Evolutionary conservation across 2,113 vertebrate species (phyloP).

Genomic region (Corythornis vintsioides): DNA sequence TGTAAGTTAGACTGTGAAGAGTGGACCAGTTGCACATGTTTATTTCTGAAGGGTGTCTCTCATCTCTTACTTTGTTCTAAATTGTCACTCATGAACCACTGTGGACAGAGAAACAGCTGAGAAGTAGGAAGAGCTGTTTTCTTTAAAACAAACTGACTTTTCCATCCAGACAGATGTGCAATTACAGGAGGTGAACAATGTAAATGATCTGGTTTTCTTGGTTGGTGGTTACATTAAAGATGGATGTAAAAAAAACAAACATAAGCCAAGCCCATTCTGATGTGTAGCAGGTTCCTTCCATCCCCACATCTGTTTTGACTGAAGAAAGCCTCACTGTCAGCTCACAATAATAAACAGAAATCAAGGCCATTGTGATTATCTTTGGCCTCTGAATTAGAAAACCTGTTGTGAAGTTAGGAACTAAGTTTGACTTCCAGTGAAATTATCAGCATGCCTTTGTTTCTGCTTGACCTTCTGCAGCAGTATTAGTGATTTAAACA

Average conservation of each 20-base stretch:
- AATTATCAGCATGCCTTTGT: not conserved
- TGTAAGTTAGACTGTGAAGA: not conserved
- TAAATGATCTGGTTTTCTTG: not conserved
- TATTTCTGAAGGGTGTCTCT: not conserved
- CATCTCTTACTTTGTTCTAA: not conserved
- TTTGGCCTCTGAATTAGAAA: not conserved
- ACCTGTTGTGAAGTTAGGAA: not conserved
- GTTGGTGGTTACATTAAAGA: not conserved
- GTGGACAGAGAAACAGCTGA: not conserved
- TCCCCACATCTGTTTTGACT: not conserved
- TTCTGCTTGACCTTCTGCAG: not conserved
- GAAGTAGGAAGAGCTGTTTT: not conserved
- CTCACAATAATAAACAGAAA: not conserved
- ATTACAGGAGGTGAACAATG: not conserved
- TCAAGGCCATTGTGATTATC: not conserved
- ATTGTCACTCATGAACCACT: not conserved
- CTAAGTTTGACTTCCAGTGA: not conserved
- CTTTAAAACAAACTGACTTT: not conserved
- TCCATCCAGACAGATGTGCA: not conserved
- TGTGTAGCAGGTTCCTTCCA: not conserved
- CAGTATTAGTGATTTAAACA: not conserved
- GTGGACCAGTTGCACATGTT: rapidly evolving
- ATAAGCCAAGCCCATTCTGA: not conserved
- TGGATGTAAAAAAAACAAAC: not conserved
- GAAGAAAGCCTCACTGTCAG: not conserved